Base-by-base conservation (phyloP, 2,113 vertebrate species). In the Brienomyrus brachyistius region DNA sequence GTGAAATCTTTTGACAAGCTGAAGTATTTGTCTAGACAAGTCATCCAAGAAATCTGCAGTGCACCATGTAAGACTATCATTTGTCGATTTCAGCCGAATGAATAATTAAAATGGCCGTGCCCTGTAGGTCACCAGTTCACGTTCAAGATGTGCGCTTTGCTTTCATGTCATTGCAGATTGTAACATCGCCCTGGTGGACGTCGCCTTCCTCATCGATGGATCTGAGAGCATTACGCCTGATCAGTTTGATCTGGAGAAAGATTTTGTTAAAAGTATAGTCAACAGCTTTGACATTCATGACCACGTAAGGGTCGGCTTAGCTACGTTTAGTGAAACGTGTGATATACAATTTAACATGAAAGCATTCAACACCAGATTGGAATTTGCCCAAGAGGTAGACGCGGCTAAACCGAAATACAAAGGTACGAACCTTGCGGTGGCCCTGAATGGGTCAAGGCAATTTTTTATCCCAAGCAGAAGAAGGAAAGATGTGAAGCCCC, bases 1-100 rank as follows among this genome's bases (percentile, higher is more conserved):
- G 95, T 96, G 90, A 91, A 94, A 88, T 91, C 90, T 1, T 96
- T 95, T 54, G 91, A 93, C 90, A 94, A 91, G 83, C 89, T 96
- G 85, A 51, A 91, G 88, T 92, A 91, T 4, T 92, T 95, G 70
- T 91, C 93, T 80, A 88, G 88, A 9, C 89, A 93, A 0, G 74
- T 96, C 88, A 95, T 94, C 3, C 85, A 88, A 45, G 86, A 91
- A 51, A 85, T 95, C 8, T 95, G 94, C 80, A 80, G 51, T 23
- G 48, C 11, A 4, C n/a, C 74, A 90, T 59, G 90, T 91, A 35
- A 88, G 90, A 31, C 40, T 27, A 70, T 70, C 62, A 70, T 70
- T 70, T 70, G n/a, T 27, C 4, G 10, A 70, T 70, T 70, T 27
- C 62, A 70, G 3, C 31, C 31, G 62, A 50, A 31, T 56, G n/a